A percentile compares a stretch with the other conserved stretches of the same genome.
phyloP scores from a whole-genome alignment of 1,140 invertebrate genomes.

The Colletes gigas region DNA sequence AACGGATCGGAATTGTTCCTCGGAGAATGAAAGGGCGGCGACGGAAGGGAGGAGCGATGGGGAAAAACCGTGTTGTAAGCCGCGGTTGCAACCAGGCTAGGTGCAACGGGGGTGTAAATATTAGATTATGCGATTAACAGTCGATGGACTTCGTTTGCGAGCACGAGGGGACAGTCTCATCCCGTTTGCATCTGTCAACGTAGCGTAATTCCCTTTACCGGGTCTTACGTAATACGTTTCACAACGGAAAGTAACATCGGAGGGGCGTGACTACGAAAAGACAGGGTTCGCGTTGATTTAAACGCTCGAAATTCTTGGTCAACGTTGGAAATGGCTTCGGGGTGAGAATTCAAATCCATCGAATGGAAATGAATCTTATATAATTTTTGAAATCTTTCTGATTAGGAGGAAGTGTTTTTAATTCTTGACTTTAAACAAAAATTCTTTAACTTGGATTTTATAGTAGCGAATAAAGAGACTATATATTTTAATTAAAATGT shows the following conservation, averaged over 20 bases:
- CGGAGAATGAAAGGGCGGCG: neutral
- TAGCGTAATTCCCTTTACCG: constrained; percentile 24
- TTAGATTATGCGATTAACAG: constrained; percentile 48
- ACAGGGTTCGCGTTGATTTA: neutral
- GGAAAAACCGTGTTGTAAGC: neutral
- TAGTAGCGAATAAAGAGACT: no score
- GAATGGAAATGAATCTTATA: neutral
- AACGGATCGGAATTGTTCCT: constrained; percentile 32
- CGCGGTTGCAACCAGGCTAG: neutral
- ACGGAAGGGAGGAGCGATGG: neutral
- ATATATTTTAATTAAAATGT: no score
- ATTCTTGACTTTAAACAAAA: no score
- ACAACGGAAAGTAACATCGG: constrained; percentile 6
- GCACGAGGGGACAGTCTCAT: constrained; percentile 1
- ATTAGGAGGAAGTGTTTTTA: no score
- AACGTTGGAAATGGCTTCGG: neutral
- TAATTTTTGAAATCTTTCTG: no score
- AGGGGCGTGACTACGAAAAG: neutral
- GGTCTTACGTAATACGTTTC: constrained; percentile 8
- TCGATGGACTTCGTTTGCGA: constrained; percentile 28
- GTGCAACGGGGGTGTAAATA: neutral
- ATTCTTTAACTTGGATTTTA: no score
- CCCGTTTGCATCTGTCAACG: constrained; percentile 40
- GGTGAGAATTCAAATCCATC: neutral
- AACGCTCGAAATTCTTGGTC: neutral